Evolutionary conservation across 1,140 invertebrate genomes (phyloP).

Genomic region (Lepidostoma basale): DNA sequence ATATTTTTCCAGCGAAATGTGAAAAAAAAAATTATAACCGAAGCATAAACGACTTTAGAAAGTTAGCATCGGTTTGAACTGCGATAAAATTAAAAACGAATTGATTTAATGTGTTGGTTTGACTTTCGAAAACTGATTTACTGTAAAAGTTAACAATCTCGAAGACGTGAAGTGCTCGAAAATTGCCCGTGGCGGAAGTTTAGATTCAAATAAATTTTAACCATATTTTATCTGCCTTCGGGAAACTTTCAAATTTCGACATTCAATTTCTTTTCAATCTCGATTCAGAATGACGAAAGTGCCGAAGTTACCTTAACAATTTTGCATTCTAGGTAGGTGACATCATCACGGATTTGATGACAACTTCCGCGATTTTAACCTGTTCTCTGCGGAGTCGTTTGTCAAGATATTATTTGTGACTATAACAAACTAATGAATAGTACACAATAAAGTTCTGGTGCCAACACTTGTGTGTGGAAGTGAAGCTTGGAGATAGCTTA

Average conservation of each 20-base stretch:
- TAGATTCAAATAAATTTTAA: conserved; percentile 12
- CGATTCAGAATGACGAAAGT: conserved; percentile 10
- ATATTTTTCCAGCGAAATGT: neutral
- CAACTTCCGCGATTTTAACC: neutral
- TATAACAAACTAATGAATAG: too few species aligned
- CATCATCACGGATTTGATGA: neutral
- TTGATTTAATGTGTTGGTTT: too few species aligned
- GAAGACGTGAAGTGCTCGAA: neutral
- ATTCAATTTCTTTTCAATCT: conserved; percentile 23
- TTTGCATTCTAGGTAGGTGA: conserved; percentile 14
- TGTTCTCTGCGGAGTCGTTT: neutral
- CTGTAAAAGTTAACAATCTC: conserved; percentile 1
- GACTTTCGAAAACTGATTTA: conserved; percentile 1
- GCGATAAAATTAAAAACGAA: too few species aligned
- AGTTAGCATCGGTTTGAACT: too few species aligned
- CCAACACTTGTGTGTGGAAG: too few species aligned
- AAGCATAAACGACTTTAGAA: too few species aligned
- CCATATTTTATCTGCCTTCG: conserved; percentile 2
- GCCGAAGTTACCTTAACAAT: conserved; percentile 16
- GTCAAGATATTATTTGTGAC: neutral
- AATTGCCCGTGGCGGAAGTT: neutral
- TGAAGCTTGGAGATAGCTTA: too few species aligned
- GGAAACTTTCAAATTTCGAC: conserved; percentile 13
- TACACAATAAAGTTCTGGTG: too few species aligned
- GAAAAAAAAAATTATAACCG: too few species aligned